Base-by-base conservation (phyloP, 2,888 invertebrate species). In the Bimastos eiseni region DNA sequence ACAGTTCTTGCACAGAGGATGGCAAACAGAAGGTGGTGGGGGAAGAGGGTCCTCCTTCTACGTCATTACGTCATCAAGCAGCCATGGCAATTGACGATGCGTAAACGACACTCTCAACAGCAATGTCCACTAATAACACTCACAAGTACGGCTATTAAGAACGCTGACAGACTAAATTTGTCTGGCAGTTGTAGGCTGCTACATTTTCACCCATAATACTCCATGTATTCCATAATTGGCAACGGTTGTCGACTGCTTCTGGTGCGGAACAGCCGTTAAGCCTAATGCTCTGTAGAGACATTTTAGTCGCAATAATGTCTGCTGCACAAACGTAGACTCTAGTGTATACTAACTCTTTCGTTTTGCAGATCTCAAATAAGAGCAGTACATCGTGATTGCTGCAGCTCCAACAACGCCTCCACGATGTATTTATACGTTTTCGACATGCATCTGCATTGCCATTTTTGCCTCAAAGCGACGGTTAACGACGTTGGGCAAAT, bases 41-140 rank as follows among this genome's bases (percentile, higher is more conserved):
- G 6, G 13, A 2, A 19, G 44, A 2, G 19, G 49, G 49, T 49
- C 49, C 49, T 4, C 19, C 49, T 1, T 24, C 49, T 2, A 17
- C 21, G 24, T 49, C 49, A 6, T 24, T 17, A 41, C 41, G 1
- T 49, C 49, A 6, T 24, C 49, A 24, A 21, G 49, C 49, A 4
- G 49, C 49, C 21, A 49, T 49, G 24, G 49, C 15, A 49, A 49
- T 21, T 49, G 49, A 49, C 49, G 49, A 49, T 49, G 49, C 19
- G 49, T 15, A 44, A 44, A 44, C 17, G 44, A 11, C 55, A 70
- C 70, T 70, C 30, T n/a, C n/a, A 70, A 70, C n/a, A n/a, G 70
- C 70, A 70, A n/a, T 30, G 70, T 70, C 70, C 70, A 70, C 70
- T 70, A 70, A 70, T 70, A n/a, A 70, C 70, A 70, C 70, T 70